Base-by-base conservation (phyloP, 2,113 vertebrate species). In the Montifringilla adamsi region DNA sequence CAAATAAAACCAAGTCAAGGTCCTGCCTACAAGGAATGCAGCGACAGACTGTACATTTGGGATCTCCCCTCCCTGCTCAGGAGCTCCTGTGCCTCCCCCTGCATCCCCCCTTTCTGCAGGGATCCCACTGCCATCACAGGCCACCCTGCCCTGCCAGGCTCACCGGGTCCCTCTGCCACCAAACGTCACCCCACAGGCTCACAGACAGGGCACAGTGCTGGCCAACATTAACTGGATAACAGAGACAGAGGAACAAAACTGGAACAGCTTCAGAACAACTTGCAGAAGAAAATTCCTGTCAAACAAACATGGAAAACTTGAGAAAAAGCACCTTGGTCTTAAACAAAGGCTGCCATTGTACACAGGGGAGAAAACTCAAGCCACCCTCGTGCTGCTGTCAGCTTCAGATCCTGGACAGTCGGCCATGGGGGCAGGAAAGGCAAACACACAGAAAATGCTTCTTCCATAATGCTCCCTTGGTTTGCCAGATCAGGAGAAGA, bases 341-440 rank as follows among this genome's bases (percentile, higher is more conserved):
- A 91, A 72, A 96, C 93, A 94, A 96, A 95, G 91, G 26, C 55
- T 95, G 69, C 79, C 84, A 90, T 73, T 95, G 93, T 80, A 75
- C 73, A 44, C 75, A 73, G 6, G 41, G 87, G 77, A 96, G 66
- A 84, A 94, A 95, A 96, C 86, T 86, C 86, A 64, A 91, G 85
- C 80, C 80, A 69, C 63, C 75, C 93, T 74, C 22, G 44, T 19
- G 47, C 63, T 90, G 58, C 43, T 13, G 35, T 78, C 59, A 11
- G 68, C 49, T 70, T 43, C 74, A 2, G 84, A 69, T 72, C 64
- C 74, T 27, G 91, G 63, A 95, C 82, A 97, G 60, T 26, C 39
- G 64, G 26, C 55, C 93, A 82, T 35, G 14, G 16, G 69, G 50
- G 73, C 67, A 88, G 72, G 73, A 93, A 78, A 93, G 73, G 56